Evolutionary conservation across 2,888 invertebrate genomes (phyloP).

Genomic region (Leptinotarsa juncta): DNA sequence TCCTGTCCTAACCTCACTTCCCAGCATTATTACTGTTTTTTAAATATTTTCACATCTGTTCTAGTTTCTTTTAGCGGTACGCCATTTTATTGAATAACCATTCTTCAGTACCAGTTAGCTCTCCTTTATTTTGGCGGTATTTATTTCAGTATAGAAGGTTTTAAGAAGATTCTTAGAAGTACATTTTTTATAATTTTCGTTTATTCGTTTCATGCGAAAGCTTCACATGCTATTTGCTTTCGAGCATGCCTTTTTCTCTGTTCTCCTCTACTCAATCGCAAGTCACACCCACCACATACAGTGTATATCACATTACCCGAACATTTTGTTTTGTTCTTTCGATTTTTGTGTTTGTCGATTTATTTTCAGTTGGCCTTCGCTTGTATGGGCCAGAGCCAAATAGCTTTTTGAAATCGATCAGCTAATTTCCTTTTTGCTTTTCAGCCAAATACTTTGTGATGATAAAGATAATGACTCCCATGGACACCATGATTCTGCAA

Average conservation of each 20-base stretch:
- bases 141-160: conserved; percentile 26
- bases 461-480: conserved; percentile 71
- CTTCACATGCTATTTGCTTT: conserved; percentile 44
- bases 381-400: conserved; percentile 35
- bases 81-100: conserved; percentile 29
- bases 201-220: conserved; percentile 45
- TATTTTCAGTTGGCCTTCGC: conserved; percentile 43
- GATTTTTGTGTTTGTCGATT: conserved; percentile 39
- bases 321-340: conserved; percentile 34
- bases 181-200: conserved; percentile 30
- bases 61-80: conserved; percentile 38
- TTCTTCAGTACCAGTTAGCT: conserved; percentile 33
- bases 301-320: conserved; percentile 34
- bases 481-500: conserved; percentile 69
- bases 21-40: conserved; percentile 42
- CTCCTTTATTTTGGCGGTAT: conserved; percentile 36
- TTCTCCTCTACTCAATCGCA: conserved; percentile 45
- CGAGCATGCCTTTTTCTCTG: conserved; percentile 48
- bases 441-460: conserved; percentile 77
- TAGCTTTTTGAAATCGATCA: conserved; percentile 22
- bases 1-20: conserved; percentile 62
- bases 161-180: conserved; percentile 23
- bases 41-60: conserved; percentile 43
- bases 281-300: conserved; percentile 41
- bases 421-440: conserved; percentile 54